Evolutionary conservation across 2,113 vertebrate genomes (phyloP).

Genomic region (Sturnus vulgaris): DNA sequence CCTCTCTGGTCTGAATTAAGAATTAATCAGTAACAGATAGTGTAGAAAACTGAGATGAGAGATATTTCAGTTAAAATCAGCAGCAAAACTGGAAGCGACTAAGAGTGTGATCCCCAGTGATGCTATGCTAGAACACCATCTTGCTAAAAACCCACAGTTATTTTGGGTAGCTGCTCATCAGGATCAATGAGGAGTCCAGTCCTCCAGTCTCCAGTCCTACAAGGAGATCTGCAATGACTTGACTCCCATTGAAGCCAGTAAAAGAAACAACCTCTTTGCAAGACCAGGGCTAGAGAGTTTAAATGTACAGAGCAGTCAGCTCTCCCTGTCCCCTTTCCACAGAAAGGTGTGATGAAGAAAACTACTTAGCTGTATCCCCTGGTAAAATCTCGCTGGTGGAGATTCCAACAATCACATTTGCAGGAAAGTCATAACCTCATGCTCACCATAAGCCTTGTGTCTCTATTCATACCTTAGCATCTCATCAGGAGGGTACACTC

Average conservation of each 20-base stretch:
- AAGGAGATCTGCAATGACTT: background rate
- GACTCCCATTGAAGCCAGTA: background rate
- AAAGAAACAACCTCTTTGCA: background rate
- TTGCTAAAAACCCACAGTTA: background rate
- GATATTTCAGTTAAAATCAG: background rate
- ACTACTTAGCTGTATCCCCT: background rate
- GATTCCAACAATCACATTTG: background rate
- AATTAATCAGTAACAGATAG: background rate
- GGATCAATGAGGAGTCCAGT: background rate
- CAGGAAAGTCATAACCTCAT: background rate
- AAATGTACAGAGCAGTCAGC: background rate
- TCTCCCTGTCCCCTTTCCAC: background rate
- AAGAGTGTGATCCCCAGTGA: background rate
- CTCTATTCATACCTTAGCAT: background rate
- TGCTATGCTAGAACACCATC: background rate
- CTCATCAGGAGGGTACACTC: background rate
- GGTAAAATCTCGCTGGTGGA: fast-evolving
- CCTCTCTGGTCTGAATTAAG: background rate
- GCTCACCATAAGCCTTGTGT: background rate
- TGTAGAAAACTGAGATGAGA: background rate
- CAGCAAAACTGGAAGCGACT: background rate
- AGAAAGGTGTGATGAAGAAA: background rate
- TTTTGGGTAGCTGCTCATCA: background rate
- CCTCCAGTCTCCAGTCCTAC: background rate
- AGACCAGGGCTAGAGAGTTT: background rate